Conservation (phyloP, 2,113 vertebrate genomes). For the Xiphophorus hellerii region DNA sequence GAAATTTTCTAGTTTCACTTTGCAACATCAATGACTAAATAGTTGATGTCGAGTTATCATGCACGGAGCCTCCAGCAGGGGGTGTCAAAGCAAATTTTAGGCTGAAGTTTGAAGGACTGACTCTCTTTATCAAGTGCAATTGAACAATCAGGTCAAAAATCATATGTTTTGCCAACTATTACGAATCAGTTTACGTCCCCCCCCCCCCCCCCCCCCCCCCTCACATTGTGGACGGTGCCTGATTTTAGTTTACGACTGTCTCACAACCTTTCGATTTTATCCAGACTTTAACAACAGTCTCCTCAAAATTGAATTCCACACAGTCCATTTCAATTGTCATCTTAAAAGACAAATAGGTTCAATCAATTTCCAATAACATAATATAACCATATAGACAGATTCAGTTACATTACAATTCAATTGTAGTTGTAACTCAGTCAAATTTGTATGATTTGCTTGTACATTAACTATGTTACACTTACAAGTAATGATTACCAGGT, state of each 20-base stretch:
- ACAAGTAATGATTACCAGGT: background rate
- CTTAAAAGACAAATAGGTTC: background rate
- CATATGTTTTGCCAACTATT: background rate
- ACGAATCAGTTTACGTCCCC: background rate
- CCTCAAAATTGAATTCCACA: background rate
- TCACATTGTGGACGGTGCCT: background rate
- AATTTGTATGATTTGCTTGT: background rate
- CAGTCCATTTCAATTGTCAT: background rate
- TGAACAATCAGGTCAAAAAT: background rate
- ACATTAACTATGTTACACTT: no score
- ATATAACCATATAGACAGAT: background rate
- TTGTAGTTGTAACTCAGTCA: background rate
- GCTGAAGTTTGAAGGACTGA: background rate
- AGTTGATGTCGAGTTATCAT: no score
- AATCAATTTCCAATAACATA: background rate
- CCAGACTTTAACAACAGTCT: background rate
- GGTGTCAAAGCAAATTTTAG: background rate
- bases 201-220: no score
- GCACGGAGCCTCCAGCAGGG: background rate
- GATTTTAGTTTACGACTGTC: background rate
- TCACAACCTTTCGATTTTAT: background rate
- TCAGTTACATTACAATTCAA: background rate
- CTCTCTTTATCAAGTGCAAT: background rate
- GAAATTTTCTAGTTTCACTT: no score
- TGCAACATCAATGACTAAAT: no score